Percentiles rank a stretch among this genome's conserved stretches.
Conservation (phyloP, 2,797 vertebrate species). For the Synanceia verrucosa region DNA sequence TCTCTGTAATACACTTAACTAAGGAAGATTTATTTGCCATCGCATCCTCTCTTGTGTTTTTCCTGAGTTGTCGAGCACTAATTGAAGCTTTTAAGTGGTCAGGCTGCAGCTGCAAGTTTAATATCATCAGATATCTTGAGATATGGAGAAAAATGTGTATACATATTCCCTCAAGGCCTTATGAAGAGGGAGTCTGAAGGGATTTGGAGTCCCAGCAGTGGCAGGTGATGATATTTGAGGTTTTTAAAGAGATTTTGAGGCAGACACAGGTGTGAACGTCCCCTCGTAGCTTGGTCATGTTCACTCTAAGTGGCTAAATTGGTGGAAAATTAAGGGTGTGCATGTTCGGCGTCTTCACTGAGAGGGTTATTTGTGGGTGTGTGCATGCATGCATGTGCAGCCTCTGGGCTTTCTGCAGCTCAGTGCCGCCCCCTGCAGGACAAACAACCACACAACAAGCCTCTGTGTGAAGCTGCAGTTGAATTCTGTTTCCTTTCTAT, state of each 20-base stretch:
- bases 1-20: too few species aligned
- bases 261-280: not conserved
- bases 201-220: not conserved
- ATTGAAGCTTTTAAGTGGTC: too few species aligned
- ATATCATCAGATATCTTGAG: not conserved
- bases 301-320: not conserved
- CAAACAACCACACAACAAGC: not conserved
- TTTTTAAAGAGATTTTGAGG: conserved; percentile 2
- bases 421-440: conserved; percentile 67
- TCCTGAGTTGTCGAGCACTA: too few species aligned
- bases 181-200: not conserved
- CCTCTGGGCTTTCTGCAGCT: conserved; percentile 23
- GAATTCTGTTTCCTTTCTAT: not conserved
- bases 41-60: too few species aligned
- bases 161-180: not conserved
- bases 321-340: not conserved
- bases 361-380: too few species aligned
- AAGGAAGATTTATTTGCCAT: too few species aligned
- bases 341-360: not conserved
- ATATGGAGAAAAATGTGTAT: not conserved
- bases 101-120: too few species aligned
- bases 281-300: not conserved
- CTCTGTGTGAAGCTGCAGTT: not conserved
- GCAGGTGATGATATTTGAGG: not conserved
- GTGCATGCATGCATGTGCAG: not conserved